These are phyloP conservation scores for Aspidiotus rigidus DNA, from an alignment of 2,888 invertebrate genomes.

Conservation along the genomic window DNA sequence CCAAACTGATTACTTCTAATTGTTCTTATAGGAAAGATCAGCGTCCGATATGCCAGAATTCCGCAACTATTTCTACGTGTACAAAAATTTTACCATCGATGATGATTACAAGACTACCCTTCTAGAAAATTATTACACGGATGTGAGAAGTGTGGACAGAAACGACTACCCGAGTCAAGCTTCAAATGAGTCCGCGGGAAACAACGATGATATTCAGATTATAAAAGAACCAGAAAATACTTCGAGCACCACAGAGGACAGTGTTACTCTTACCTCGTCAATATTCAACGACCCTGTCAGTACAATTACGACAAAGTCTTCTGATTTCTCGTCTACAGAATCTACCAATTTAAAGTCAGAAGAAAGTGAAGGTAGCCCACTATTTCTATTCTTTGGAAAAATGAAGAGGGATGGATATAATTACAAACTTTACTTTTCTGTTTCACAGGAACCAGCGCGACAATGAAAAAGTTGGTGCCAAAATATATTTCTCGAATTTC, in stretches of 20 bases:
- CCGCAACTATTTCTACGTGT: slow-evolving; percentile 59
- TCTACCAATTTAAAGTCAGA: not conserved
- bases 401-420: no score
- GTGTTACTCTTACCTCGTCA: not conserved
- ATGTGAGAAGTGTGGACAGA: slow-evolving; percentile 52
- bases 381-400: no score
- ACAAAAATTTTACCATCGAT: slow-evolving; percentile 55
- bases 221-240: no score
- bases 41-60: slow-evolving; percentile 50
- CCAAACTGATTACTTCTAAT: not conserved
- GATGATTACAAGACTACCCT: slow-evolving; percentile 53
- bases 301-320: not conserved
- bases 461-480: no score
- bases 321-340: not conserved
- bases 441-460: no score
- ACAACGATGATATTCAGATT: no score
- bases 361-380: no score
- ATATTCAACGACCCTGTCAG: no score
- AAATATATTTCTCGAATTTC: no score
- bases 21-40: slow-evolving; percentile 16
- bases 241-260: not conserved
- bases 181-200: slow-evolving; percentile 2
- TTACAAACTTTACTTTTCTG: no score
- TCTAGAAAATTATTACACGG: slow-evolving; percentile 53
- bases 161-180: slow-evolving; percentile 39